Base-by-base conservation (phyloP, 2,888 invertebrate genomes). In the Drosophila anomalata region DNA sequence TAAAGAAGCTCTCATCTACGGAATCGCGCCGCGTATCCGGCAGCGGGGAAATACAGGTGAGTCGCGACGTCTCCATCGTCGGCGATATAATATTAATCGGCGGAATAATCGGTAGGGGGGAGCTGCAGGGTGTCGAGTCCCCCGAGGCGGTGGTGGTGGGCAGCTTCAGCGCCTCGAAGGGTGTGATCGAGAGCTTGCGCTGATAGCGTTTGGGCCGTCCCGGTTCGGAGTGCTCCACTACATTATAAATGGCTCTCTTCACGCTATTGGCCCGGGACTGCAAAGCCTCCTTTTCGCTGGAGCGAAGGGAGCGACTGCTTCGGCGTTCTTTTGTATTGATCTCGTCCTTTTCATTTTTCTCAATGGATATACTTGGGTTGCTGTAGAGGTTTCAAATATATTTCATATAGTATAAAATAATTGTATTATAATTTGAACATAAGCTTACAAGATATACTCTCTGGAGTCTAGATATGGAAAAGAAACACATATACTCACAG, bases 161-260 rank as follows among this genome's bases (percentile, higher is more conserved):
- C 65, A 91, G 72, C 75, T 91, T 92, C 0, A 92, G 72, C 4
- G 91, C 88, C 75, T 91, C 91, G 46, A 89, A 91, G 1, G 92
- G 91, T 0, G 91, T 90, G 20, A 92, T 89, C 1, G 91, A 92
- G 3, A 92, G 83, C 63, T 91, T 91, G 48, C 92, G 87, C 67
- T 91, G 91, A 94, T 94, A 75, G 93, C 94, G 90, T 60, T 91
- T 91, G 0, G 92, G 91, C 1, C 92, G 88, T 1, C 92, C 91
- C 3, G 91, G 94, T 87, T 96, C 96, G 1, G 96, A 95, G 89
- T 96, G 95, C 88, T 96, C 96, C 52, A 97, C 95, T 42, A 97
- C 94, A 90, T 94, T 95, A 71, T 96, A 93, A 67, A 97, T 95
- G 22, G 96, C 96, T 85, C 95, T 94, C 91, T 97, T 97, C 73